phyloP scores from a whole-genome alignment of 1,140 invertebrate genomes.

The Drosophila mojavensis region DNA sequence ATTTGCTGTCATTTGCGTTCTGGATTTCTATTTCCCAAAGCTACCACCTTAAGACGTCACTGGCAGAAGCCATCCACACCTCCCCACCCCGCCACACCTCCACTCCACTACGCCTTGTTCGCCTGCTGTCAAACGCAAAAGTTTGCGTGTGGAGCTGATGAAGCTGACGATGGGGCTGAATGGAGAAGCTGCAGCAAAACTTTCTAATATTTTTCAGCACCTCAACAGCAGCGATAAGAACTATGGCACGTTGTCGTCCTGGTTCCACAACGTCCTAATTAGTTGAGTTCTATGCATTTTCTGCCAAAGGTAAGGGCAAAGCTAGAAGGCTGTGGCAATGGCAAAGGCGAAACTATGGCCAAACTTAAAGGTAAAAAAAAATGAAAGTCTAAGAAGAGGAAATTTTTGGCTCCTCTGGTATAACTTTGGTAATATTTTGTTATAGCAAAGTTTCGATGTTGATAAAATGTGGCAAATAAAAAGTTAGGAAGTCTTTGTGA shows the following conservation, averaged over 20 bases:
- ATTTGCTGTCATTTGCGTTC: slow-evolving; percentile 75
- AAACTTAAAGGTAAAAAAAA: slow-evolving; percentile 29
- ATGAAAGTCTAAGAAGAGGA: slow-evolving; percentile 2
- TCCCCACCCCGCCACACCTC: neutral
- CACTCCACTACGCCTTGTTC: neutral
- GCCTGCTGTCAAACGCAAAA: slow-evolving; percentile 70
- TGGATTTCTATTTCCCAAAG: slow-evolving; percentile 22
- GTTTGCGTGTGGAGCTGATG: slow-evolving; percentile 45
- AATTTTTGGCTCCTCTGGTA: slow-evolving; percentile 67
- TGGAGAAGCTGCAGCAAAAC: slow-evolving; percentile 49
- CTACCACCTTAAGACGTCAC: neutral
- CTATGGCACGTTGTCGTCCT: slow-evolving; percentile 57
- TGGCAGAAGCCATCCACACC: neutral
- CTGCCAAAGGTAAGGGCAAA: slow-evolving; percentile 10
- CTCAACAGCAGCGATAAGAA: slow-evolving; percentile 72
- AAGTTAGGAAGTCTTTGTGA: slow-evolving; percentile 59
- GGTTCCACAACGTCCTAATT: slow-evolving; percentile 62
- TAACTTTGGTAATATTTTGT: slow-evolving; percentile 79
- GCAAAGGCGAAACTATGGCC: slow-evolving; percentile 44
- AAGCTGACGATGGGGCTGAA: slow-evolving; percentile 11
- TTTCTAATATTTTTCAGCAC: slow-evolving; percentile 81
- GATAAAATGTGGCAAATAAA: slow-evolving; percentile 80
- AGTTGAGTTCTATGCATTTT: slow-evolving; percentile 78
- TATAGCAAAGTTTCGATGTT: slow-evolving; percentile 72
- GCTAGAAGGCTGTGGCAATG: slow-evolving; percentile 35